Evolutionary conservation across 2,888 invertebrate genomes (phyloP), one percentile per base, ranked within the genome.

Genomic region (Ophion obscuratus): DNA sequence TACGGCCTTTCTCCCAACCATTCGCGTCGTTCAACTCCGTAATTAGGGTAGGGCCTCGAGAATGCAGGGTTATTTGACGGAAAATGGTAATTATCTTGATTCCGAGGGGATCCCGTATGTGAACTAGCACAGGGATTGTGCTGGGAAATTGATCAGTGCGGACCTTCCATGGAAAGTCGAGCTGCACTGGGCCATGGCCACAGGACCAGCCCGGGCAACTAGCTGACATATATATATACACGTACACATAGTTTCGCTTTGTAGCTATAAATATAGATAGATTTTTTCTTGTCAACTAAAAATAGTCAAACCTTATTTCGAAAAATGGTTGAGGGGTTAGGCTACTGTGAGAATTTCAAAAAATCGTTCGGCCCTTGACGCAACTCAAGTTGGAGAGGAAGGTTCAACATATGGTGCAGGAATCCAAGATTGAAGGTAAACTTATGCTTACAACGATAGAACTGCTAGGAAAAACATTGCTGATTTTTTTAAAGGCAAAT

Each of bases 141-240:
- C n/a, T n/a, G 17, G 67, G n/a, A 24, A 81, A 74, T 24, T 53
- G 47, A 81, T 44, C 47, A 24, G 75, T 24, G 27, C 36, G 76
- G 82, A 77, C 71, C 71, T 77, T 78, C 61, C 67, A 78, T 82
- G 82, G 82, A 57, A 82, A 66, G 53, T 24, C 66, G 71, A 11
- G 47, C 24, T 59, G 70, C 75, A 44, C 73, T 79, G 85, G 85
- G 85, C 76, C 85, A 85, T 75, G 85, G 85, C 82, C 82, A 82
- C 70, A 57, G 61, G 64, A 53, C 66, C 27, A 79, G 75, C 79
- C 82, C 82, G 79, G 79, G 75, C 79, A 64, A 75, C 53, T 66
- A 40, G 66, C 31, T 44, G 57, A 66, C 47, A 66, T 66, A 40
- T 36, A 11, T 20, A 5, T 31, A 62, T 62, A 68, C 27, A 64